A percentile compares a stretch with the other conserved stretches of the same genome.
Conservation (phyloP, 64 coral and sea anemone genomes). For the Actinia equina region DNA sequence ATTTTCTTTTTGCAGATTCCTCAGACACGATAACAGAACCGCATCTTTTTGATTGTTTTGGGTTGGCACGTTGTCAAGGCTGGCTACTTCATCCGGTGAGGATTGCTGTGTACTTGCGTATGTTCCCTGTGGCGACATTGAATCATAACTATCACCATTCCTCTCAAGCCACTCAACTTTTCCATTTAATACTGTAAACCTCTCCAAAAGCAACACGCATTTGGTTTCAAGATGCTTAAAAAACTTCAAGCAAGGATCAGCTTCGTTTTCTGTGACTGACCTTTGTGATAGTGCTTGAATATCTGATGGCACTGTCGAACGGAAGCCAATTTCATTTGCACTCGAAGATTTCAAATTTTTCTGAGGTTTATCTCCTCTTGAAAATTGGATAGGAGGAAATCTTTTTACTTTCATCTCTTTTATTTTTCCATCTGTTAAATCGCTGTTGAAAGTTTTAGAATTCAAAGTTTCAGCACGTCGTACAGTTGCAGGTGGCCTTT, state of each 20-base stretch:
- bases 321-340: neutral
- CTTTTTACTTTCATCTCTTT: neutral
- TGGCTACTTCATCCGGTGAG: neutral
- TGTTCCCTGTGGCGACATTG: too few species aligned
- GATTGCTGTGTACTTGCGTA: too few species aligned
- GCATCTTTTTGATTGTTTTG: neutral
- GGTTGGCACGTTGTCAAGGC: neutral
- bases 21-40: neutral
- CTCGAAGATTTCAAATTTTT: conserved; percentile 4
- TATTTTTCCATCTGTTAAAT: neutral
- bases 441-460: neutral
- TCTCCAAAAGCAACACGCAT: neutral
- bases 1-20: conserved; percentile 10
- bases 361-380: neutral
- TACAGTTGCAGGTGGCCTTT: neutral
- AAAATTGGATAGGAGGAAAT: neutral
- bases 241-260: neutral
- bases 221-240: neutral
- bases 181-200: conserved; percentile 7
- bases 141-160: neutral
- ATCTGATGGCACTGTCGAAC: neutral
- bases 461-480: conserved; percentile 4
- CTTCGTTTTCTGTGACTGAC: neutral
- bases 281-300: neutral
- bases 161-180: neutral